Evolutionary conservation across 2,113 vertebrate species (phyloP).

Genomic region (Ornithorhynchus anatinus): DNA sequence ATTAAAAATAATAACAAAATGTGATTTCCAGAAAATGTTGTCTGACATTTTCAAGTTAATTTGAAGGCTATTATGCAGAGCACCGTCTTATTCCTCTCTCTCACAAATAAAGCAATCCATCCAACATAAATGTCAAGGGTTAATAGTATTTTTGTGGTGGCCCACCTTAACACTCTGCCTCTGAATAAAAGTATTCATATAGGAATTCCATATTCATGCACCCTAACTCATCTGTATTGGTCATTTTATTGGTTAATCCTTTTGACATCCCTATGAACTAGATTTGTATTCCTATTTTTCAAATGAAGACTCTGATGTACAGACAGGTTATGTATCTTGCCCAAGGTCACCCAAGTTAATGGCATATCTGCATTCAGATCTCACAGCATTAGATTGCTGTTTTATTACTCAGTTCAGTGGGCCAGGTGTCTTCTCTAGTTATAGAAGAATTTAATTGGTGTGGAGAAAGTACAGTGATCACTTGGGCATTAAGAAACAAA

Average conservation of each 20-base stretch:
- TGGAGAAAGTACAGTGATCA: background rate
- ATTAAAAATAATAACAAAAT: background rate
- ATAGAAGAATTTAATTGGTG: background rate
- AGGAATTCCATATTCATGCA: background rate
- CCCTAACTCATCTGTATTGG: background rate
- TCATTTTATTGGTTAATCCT: background rate
- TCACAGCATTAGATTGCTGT: background rate
- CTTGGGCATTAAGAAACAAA: conserved; percentile 5
- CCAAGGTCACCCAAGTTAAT: background rate
- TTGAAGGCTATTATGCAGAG: too few relatives aligned
- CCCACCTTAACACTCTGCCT: background rate
- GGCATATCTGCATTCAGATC: background rate
- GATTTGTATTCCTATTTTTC: background rate
- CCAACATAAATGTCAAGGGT: background rate
- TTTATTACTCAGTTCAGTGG: background rate
- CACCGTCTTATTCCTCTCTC: background rate
- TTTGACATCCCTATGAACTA: background rate
- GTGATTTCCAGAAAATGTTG: background rate
- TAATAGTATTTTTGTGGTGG: background rate
- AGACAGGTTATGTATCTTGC: background rate
- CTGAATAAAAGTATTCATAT: background rate
- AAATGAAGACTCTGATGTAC: background rate
- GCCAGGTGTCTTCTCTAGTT: background rate
- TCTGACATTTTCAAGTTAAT: background rate
- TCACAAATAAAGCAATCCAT: background rate